These are phyloP conservation scores for Dascyllus trimaculatus DNA, from an alignment of 2,113 vertebrate genomes.

Conservation along the genomic window DNA sequence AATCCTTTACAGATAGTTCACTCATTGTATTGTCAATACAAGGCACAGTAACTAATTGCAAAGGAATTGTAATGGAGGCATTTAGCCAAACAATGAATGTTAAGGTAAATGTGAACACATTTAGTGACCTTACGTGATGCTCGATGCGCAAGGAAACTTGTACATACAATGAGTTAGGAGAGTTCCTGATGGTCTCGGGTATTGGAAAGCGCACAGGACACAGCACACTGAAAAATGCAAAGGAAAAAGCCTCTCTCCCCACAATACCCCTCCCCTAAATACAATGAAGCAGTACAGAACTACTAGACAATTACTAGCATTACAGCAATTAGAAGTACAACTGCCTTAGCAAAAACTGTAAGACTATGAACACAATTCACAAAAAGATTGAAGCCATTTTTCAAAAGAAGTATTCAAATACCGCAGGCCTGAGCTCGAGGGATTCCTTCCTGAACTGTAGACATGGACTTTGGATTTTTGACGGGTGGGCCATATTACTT, in stretches of 20 bases:
- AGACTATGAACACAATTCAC: conserved; percentile 51
- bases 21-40: conserved; percentile 82
- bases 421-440: conserved; percentile 72
- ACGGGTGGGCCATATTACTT: conserved; percentile 69
- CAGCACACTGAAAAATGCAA: conserved; percentile 86
- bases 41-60: conserved; percentile 80
- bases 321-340: conserved; percentile 44
- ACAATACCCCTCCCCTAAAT: conserved; percentile 67
- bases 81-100: conserved; percentile 76
- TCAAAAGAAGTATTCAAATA: conserved; percentile 75
- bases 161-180: conserved; percentile 84
- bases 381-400: conserved; percentile 48
- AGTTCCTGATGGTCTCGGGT: conserved; percentile 81
- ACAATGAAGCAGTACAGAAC: conserved; percentile 54
- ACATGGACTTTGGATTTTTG: conserved; percentile 70
- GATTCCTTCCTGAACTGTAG: conserved; percentile 76
- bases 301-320: conserved; percentile 49
- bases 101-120: conserved; percentile 77
- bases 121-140: conserved; percentile 82
- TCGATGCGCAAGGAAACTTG: conserved; percentile 82
- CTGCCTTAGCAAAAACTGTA: conserved; percentile 25
- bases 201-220: conserved; percentile 84
- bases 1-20: conserved; percentile 85
- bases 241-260: conserved; percentile 77
- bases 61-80: conserved; percentile 78